Evolutionary conservation across 2,888 invertebrate species (phyloP).

Genomic region (Polyommatus iphigenia): DNA sequence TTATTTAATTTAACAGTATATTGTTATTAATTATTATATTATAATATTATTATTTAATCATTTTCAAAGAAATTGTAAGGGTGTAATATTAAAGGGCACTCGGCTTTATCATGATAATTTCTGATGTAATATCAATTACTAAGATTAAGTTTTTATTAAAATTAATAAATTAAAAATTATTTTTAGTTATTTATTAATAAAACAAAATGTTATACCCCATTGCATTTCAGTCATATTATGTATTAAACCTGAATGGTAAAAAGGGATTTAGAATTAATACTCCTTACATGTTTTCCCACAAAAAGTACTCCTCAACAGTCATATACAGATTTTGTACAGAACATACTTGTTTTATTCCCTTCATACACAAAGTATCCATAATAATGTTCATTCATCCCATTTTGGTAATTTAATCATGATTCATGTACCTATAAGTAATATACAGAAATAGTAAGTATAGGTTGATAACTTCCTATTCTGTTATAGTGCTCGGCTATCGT

Average conservation of each 20-base stretch:
- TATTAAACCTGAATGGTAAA: background rate
- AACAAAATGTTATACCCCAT: background rate
- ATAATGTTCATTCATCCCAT: background rate
- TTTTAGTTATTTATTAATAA: background rate
- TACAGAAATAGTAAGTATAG: background rate
- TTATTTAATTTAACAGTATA: background rate
- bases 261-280: background rate
- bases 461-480: background rate
- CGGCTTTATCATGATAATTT: background rate
- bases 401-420: background rate
- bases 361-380: background rate
- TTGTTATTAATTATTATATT: background rate
- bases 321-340: constrained; percentile 10
- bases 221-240: background rate
- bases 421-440: background rate
- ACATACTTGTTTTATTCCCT: constrained; percentile 18
- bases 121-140: constrained; percentile 6
- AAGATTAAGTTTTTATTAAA: background rate
- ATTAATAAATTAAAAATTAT: background rate
- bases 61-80: background rate
- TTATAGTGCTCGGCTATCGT: background rate
- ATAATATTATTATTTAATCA: background rate
- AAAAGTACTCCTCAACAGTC: background rate
- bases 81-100: background rate
- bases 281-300: background rate